Percentiles rank a stretch among this genome's conserved stretches.
Evolutionary conservation across 2,113 vertebrate species (phyloP).

Genomic region (Hiodon tergisus): DNA sequence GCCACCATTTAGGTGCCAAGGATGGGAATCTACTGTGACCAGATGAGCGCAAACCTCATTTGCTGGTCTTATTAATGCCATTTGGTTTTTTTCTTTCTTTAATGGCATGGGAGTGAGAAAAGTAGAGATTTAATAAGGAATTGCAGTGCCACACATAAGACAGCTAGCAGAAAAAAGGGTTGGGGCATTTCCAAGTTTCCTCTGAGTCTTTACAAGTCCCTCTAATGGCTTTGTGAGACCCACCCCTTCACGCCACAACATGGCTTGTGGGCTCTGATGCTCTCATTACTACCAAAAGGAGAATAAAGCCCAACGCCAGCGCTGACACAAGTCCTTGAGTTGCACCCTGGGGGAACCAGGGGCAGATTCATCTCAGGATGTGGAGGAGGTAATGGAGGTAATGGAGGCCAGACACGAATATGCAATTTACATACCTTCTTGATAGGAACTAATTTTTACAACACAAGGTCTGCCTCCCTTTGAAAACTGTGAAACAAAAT

Average conservation of each 20-base stretch:
- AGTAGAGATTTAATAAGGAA: conserved; percentile 26
- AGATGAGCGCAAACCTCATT: conserved; percentile 21
- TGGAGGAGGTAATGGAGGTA: not conserved
- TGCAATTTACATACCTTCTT: not conserved
- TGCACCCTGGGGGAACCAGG: not conserved
- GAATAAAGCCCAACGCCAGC: conserved; percentile 3
- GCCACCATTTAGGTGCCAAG: conserved; percentile 10
- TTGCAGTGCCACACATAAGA: conserved; percentile 31
- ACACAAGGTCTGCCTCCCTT: not conserved
- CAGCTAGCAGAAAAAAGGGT: conserved; percentile 21
- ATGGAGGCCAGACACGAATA: not conserved
- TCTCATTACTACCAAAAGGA: conserved; percentile 35
- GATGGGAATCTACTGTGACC: conserved; percentile 17
- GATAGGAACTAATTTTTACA: not conserved
- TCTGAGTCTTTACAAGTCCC: conserved; percentile 29
- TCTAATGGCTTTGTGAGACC: conserved; percentile 33
- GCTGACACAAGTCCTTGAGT: conserved; percentile 4
- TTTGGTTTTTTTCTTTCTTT: conserved; percentile 30
- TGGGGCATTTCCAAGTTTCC: conserved; percentile 24
- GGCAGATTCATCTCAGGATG: not conserved
- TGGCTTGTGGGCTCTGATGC: conserved; percentile 19
- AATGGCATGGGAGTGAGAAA: conserved; percentile 19
- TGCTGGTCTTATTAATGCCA: conserved; percentile 9
- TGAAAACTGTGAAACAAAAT: not conserved
- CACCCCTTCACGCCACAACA: not conserved